Percentiles rank a stretch among this genome's conserved stretches.
Conservation (phyloP, 2,888 invertebrate genomes). For the Parnassius mnemosyne region DNA sequence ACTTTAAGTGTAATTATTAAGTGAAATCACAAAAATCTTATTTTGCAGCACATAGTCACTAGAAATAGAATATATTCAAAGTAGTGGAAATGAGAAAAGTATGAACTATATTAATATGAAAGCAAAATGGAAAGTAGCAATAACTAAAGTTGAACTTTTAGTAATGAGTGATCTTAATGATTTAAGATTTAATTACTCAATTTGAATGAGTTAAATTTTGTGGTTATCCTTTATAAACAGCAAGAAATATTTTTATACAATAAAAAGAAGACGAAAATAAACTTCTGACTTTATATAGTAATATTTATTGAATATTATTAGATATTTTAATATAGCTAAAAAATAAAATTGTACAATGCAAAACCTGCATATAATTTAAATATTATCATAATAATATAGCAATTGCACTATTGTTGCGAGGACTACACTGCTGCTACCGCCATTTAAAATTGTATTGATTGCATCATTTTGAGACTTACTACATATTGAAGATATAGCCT, state of each 20-base stretch:
- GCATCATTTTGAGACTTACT: slow-evolving; percentile 55
- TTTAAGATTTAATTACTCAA: slow-evolving; percentile 20
- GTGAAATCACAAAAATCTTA: slow-evolving; percentile 54
- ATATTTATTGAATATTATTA: slow-evolving; percentile 76
- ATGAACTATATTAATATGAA: slow-evolving; percentile 15
- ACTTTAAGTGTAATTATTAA: slow-evolving; percentile 48
- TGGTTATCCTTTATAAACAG: slow-evolving; percentile 31
- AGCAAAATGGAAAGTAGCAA: slow-evolving; percentile 22
- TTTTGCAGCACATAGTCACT: slow-evolving; percentile 43
- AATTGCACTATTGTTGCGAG: slow-evolving; percentile 80
- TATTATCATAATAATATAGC: slow-evolving; percentile 63
- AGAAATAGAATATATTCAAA: slow-evolving; percentile 20
- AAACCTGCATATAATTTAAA: slow-evolving; percentile 73
- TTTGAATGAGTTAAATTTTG: slow-evolving; percentile 41
- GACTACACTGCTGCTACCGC: slow-evolving; percentile 74
- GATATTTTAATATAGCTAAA: slow-evolving; percentile 74
- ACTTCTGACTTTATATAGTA: slow-evolving; percentile 70
- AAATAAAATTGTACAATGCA: slow-evolving; percentile 80
- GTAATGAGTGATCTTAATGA: slow-evolving; percentile 9
- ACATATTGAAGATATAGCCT: slow-evolving; percentile 61
- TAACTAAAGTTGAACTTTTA: not conserved
- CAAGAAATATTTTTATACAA: slow-evolving; percentile 51
- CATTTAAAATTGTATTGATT: slow-evolving; percentile 57
- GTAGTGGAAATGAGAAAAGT: slow-evolving; percentile 18
- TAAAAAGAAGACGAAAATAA: slow-evolving; percentile 62